Base-by-base conservation (phyloP, 2,888 invertebrate genomes). In the Allacma fusca region DNA sequence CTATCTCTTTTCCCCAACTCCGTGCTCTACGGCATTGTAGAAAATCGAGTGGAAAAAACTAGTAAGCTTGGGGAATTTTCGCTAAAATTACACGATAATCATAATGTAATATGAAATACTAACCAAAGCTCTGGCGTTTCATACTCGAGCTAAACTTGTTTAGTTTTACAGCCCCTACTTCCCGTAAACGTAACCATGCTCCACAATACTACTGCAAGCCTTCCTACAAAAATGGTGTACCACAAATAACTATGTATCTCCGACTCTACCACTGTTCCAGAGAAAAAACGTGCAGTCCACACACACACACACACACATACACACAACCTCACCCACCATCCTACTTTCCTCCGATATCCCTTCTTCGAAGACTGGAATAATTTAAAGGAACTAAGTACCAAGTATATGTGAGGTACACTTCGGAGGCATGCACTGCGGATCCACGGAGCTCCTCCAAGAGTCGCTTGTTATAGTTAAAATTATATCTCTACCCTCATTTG, bases 401-500 rank as follows among this genome's bases (percentile, higher is more conserved):
- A 1, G 50, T 50, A 12, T 16, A 50, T 50, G 34, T 50, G 50
- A 12, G 5, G 40, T 40, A 40, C 7, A 9, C 40, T 9, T 40
- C 40, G 40, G 5, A 40, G 13, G 13, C 13, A 13, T 40, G 5
- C 5, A 40, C 13, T 40, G 5, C 40, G 13, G 5, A 40, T 7
- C n/a, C 12, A 59, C 12, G 59, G 12, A 23, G 59, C 19, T 7
- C 59, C 7, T 23, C 19, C 19, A 59, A n/a, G 23, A 62, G 23
- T 24, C 9, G 19, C 62, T 62, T 12, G 24, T 62, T 23, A 24
- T 62, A n/a, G 62, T 62, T 4, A 24, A 62, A 71, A 71, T 70
- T 57, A 57, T 57, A 57, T 62, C 9, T 70, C 16, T 71, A 59
- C 28, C 9, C 71, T 44, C 71, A 71, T 71, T 71, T 71, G 71